phyloP scores from a whole-genome alignment of 2,113 vertebrate genomes.

The Aegithalos caudatus region DNA sequence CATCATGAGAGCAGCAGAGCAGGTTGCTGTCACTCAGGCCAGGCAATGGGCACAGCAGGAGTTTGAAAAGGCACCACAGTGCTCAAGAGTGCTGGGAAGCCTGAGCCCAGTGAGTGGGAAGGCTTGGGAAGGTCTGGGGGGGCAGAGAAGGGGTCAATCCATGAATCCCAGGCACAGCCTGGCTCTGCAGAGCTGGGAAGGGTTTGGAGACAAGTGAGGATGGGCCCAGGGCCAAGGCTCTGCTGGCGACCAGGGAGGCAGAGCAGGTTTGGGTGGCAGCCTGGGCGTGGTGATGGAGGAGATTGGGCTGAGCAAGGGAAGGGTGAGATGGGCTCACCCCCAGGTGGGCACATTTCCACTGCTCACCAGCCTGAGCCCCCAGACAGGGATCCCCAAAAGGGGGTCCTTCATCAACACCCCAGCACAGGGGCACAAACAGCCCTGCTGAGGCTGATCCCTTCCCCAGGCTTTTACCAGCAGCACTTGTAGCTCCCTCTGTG shows the following conservation, averaged over 20 bases:
- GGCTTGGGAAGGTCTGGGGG: background rate
- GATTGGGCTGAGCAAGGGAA: background rate
- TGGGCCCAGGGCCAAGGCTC: background rate
- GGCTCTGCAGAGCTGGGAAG: background rate
- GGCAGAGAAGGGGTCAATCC: background rate
- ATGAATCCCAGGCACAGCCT: fast-evolving
- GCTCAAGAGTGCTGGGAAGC: background rate
- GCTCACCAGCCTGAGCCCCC: background rate
- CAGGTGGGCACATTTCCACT: fast-evolving
- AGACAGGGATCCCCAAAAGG: background rate
- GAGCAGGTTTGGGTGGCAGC: background rate
- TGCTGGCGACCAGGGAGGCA: background rate
- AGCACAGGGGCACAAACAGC: background rate
- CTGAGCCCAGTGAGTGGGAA: fast-evolving
- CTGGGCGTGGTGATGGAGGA: background rate
- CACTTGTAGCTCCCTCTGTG: fast-evolving
- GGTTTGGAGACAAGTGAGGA: fast-evolving
- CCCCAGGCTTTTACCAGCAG: background rate
- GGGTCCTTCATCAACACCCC: background rate
- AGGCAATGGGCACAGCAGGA: background rate
- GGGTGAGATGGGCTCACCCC: background rate
- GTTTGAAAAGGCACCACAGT: background rate
- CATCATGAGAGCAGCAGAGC: fast-evolving
- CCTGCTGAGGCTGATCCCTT: background rate
- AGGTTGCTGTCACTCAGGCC: fast-evolving